Evolutionary conservation across 2,113 vertebrate genomes (phyloP), one percentile per base, ranked within the genome.

Genomic region (Bucco capensis): DNA sequence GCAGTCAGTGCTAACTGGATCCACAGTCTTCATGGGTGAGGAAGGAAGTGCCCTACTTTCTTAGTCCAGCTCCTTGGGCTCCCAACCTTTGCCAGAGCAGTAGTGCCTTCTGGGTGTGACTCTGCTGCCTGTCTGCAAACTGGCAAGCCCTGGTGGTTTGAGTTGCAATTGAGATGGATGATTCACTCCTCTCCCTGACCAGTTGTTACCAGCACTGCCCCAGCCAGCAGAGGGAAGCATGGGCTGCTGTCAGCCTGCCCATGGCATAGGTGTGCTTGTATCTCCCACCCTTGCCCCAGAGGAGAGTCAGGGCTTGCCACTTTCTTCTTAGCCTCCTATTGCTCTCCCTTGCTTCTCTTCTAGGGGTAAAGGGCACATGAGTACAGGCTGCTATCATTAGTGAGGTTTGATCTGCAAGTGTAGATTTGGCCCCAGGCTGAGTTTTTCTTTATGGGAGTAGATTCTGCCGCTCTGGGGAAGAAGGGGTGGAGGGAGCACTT

Each of bases 371-470:
- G 38, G 38, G 58, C 57, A 53, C 21, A 10, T 0, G 0, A 84
- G 31, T 1, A 0, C 28, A 72, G 66, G 31, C 75, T 83, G 58
- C 67, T 5, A 0, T 33, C 1, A 0, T 14, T 1, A 2, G 6
- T 54, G 64, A 9, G 2, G 1, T 91, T 93, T 86, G 80, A 28
- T 57, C 28, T 42, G 19, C 24, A 8, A 1, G 0, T 2, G 11
- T 44, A 18, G 47, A 38, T 80, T 77, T 90, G 16, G 51, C 49
- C 69, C 33, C 5, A 19, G 65, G 28, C 30, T 38, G 30, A 76
- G 16, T 44, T 62, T 46, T 58, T 28, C 1, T 1, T 31, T 17
- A 12, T 9, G 21, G 40, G 35, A 76, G 24, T 0, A 0, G 7
- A 8, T 62, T 88, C 38, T 66, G 30, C 37, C 25, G 30, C 40